Evolutionary conservation across 2,113 vertebrate genomes (phyloP).

Genomic region (Otolemur garnettii): DNA sequence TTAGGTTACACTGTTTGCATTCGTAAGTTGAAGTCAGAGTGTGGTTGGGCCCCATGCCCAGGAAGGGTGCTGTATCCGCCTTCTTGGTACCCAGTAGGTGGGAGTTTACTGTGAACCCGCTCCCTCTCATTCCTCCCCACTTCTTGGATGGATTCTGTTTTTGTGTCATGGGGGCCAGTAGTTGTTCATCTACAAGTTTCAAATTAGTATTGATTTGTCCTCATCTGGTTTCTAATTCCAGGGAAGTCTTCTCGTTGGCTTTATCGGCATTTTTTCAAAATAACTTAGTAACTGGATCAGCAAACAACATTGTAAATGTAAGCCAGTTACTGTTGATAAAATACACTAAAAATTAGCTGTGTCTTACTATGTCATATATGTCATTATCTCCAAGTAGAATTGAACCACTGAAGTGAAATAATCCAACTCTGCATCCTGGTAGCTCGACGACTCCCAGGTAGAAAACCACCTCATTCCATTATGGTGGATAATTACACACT

Average conservation of each 20-base stretch:
- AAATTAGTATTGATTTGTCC: background rate
- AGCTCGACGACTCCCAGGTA: conserved; percentile 48
- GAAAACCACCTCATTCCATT: conserved; percentile 65
- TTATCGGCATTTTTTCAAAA: background rate
- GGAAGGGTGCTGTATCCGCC: too few relatives aligned
- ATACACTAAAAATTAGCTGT: background rate
- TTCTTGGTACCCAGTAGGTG: too few relatives aligned
- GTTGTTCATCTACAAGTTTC: too few relatives aligned
- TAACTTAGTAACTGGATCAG: background rate
- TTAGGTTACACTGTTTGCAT: too few relatives aligned
- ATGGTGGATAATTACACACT: conserved; percentile 68
- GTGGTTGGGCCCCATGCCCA: too few relatives aligned
- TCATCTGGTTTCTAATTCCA: background rate
- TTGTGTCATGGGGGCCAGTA: too few relatives aligned
- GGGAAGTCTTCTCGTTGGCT: background rate
- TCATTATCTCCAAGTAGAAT: conserved; percentile 41
- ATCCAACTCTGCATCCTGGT: conserved; percentile 36
- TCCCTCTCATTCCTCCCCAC: too few relatives aligned
- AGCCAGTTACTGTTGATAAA: conserved; percentile 48
- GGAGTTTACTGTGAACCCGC: too few relatives aligned
- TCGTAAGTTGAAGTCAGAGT: too few relatives aligned
- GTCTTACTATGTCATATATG: background rate
- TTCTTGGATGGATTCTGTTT: too few relatives aligned
- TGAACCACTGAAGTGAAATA: conserved; percentile 51
- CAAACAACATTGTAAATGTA: conserved; percentile 16